A percentile compares a stretch with the other conserved stretches of the same genome.
Conservation (phyloP, 2,797 vertebrate species). For the Sorex maritimensis region DNA sequence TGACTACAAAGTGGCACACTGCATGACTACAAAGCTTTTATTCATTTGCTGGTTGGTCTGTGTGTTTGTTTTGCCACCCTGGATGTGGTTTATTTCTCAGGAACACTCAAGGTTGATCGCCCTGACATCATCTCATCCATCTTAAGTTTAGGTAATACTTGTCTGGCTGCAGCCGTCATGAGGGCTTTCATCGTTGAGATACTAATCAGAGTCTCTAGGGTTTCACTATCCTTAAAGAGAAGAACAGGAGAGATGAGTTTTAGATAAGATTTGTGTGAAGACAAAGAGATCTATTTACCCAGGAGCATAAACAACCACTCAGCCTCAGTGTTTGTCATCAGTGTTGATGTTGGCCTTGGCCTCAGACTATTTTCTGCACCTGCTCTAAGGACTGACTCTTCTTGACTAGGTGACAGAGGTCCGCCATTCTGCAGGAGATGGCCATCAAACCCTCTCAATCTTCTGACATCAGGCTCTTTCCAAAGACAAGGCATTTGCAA, state of each 20-base stretch:
- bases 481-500: background rate
- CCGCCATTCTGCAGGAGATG: background rate
- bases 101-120: background rate
- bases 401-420: fast-evolving
- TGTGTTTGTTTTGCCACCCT: background rate
- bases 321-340: background rate
- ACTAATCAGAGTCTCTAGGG: background rate
- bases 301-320: background rate
- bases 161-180: background rate
- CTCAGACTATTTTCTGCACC: constrained; percentile 13
- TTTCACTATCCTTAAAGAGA: background rate
- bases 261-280: background rate
- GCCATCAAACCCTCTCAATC: background rate
- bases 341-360: background rate
- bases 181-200: constrained; percentile 6
- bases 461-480: background rate
- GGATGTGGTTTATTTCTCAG: constrained; percentile 26
- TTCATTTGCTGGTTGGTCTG: constrained; percentile 20
- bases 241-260: background rate
- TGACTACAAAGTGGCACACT: background rate
- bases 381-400: background rate
- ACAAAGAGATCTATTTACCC: background rate
- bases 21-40: background rate
- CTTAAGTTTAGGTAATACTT: background rate
- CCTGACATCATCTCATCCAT: background rate